Evolutionary conservation across 2,888 invertebrate species (phyloP).

Genomic region (Latrodectus elegans): DNA sequence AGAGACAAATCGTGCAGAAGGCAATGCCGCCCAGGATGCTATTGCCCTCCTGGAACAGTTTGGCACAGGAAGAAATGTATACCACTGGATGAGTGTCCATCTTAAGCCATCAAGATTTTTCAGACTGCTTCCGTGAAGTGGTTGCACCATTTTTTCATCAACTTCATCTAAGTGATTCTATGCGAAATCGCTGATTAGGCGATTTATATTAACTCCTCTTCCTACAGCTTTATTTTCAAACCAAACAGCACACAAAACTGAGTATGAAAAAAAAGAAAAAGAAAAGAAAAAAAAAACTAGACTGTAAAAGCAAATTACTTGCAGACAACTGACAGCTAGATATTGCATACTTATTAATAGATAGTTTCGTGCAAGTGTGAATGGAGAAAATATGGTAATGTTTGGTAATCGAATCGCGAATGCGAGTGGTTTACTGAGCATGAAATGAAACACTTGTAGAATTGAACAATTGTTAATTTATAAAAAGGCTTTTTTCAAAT

Average conservation of each 20-base stretch:
- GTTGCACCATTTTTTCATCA: not conserved
- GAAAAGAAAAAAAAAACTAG: no score
- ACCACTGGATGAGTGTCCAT: conserved; percentile 60
- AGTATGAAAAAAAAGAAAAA: no score
- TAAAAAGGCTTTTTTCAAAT: no score
- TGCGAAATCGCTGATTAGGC: not conserved
- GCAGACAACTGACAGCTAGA: no score
- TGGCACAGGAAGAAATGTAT: conserved; percentile 63
- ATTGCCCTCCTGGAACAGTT: conserved; percentile 62
- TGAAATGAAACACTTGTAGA: no score
- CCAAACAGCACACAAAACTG: not conserved
- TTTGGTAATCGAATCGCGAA: no score
- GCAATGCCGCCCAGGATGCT: conserved; percentile 61
- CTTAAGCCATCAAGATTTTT: conserved; percentile 13
- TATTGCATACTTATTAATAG: no score
- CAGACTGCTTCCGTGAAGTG: conserved; percentile 57
- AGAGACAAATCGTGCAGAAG: conserved; percentile 53
- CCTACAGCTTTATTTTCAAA: not conserved
- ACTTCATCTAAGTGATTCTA: not conserved
- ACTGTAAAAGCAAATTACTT: no score
- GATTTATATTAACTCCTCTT: not conserved
- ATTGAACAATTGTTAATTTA: no score
- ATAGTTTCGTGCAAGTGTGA: no score
- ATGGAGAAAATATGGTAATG: no score
- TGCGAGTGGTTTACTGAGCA: no score